phyloP scores from a whole-genome alignment of 2,888 invertebrate species.

The Amphipyra berbera region DNA sequence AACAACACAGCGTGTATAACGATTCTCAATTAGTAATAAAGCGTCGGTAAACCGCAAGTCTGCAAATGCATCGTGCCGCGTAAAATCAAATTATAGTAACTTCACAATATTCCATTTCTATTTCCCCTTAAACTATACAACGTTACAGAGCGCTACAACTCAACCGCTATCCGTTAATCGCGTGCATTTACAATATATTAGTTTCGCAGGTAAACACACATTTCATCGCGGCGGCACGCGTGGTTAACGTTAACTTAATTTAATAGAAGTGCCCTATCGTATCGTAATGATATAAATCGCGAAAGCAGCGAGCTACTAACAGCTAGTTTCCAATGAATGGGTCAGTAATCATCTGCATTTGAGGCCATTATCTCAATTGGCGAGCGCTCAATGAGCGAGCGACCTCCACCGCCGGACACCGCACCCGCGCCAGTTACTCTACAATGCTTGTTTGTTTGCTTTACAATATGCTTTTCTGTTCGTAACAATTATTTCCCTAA shows the following conservation, averaged over 20 bases:
- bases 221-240: conserved; percentile 62
- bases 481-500: conserved; percentile 55
- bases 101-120: conserved; percentile 68
- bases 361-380: conserved; percentile 89
- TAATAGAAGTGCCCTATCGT: conserved; percentile 70
- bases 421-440: conserved; percentile 76
- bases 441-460: conserved; percentile 81
- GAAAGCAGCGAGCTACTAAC: conserved; percentile 71
- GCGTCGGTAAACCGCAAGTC: conserved; percentile 64
- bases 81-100: conserved; percentile 65
- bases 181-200: conserved; percentile 61
- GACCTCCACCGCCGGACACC: conserved; percentile 84
- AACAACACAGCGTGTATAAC: conserved; percentile 46
- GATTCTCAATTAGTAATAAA: conserved; percentile 66
- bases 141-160: conserved; percentile 56
- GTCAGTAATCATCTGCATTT: conserved; percentile 88
- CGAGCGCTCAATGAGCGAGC: conserved; percentile 82
- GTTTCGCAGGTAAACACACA: conserved; percentile 67
- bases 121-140: conserved; percentile 57
- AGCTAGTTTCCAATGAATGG: conserved; percentile 86
- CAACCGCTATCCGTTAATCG: conserved; percentile 57
- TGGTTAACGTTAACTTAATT: conserved; percentile 79
- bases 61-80: conserved; percentile 63
- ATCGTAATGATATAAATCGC: conserved; percentile 77
- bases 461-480: conserved; percentile 81